Conservation (phyloP, 2,797 vertebrate species). For the Phrynocephalus vlangalii region DNA sequence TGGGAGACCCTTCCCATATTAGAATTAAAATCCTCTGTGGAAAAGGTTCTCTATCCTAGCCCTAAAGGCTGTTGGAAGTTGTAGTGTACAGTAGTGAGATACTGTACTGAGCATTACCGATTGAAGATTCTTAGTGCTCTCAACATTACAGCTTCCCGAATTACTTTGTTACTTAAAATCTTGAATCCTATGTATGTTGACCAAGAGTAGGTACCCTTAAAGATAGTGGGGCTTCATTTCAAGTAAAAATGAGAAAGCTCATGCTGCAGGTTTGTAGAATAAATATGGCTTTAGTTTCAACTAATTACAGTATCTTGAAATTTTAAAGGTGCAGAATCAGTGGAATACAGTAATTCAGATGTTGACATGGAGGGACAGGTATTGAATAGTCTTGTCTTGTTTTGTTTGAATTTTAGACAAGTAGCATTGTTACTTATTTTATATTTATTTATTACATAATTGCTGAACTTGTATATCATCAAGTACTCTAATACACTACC, state of each 20-base stretch:
- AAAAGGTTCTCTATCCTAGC: too few relatives aligned
- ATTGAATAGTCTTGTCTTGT: neutral
- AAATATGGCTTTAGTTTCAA: neutral
- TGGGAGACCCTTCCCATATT: neutral
- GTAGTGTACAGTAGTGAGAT: neutral
- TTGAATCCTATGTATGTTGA: neutral
- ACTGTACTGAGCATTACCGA: neutral
- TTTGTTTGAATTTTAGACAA: slow-evolving; percentile 37
- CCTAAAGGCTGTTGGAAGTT: neutral
- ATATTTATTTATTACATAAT: too few relatives aligned
- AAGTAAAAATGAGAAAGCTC: neutral
- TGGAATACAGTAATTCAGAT: slow-evolving; percentile 1
- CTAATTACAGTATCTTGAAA: neutral
- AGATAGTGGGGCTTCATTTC: neutral
- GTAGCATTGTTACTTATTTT: neutral
- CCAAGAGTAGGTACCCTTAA: neutral
- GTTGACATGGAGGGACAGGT: slow-evolving; percentile 1
- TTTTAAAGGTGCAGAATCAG: slow-evolving; percentile 16
- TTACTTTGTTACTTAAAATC: neutral
- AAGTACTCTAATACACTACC: too few relatives aligned
- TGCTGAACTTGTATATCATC: too few relatives aligned
- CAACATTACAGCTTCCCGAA: neutral
- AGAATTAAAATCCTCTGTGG: neutral
- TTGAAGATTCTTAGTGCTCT: neutral
- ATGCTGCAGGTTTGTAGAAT: neutral